Conservation (phyloP, 2,888 invertebrate species). For the Deilephila porcellus region DNA sequence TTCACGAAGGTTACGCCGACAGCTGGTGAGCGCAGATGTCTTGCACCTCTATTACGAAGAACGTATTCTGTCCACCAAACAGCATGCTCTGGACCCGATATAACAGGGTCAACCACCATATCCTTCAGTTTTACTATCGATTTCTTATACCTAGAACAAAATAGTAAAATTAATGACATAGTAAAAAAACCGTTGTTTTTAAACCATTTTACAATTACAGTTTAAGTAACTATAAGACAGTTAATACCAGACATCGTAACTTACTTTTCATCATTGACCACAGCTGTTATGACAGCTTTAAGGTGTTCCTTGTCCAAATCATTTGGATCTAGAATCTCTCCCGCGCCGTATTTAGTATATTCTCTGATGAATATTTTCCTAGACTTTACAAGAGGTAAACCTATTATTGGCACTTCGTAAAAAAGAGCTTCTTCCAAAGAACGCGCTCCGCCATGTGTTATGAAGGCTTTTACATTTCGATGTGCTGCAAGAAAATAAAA, state of each 20-base stretch:
- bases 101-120: constrained; percentile 57
- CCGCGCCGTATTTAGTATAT: constrained; percentile 67
- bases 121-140: constrained; percentile 60
- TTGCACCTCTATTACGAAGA: constrained; percentile 72
- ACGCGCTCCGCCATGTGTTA: constrained; percentile 74
- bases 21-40: constrained; percentile 71
- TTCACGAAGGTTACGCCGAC: constrained; percentile 66
- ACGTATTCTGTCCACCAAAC: constrained; percentile 84
- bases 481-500: constrained; percentile 61
- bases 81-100: constrained; percentile 78
- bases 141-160: constrained; percentile 65
- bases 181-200: neutral
- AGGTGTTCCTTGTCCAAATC: constrained; percentile 66
- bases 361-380: constrained; percentile 70
- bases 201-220: no score
- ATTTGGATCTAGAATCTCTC: constrained; percentile 70
- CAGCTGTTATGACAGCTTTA: constrained; percentile 58
- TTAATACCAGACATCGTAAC: constrained; percentile 36
- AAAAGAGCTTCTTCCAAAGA: constrained; percentile 79
- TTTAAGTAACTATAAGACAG: neutral
- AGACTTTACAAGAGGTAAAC: constrained; percentile 68
- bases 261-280: constrained; percentile 65
- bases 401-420: constrained; percentile 73
- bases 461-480: constrained; percentile 73
- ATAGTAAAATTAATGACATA: constrained; percentile 26